These are phyloP conservation scores for Mechanitis messenoides DNA, from an alignment of 2,888 invertebrate genomes.

Conservation along the genomic window DNA sequence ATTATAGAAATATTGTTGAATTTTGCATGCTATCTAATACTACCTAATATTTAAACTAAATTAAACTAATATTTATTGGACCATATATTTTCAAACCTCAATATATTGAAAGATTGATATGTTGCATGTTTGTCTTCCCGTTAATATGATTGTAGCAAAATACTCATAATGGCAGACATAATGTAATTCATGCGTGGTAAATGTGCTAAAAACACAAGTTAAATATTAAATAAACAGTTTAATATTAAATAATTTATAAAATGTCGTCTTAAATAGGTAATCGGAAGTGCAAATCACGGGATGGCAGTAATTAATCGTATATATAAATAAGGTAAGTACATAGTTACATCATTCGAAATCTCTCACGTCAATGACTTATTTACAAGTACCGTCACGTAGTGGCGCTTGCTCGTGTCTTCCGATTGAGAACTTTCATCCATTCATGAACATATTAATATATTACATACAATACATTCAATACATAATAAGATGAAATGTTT, in stretches of 20 bases:
- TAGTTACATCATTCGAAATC: slow-evolving; percentile 30
- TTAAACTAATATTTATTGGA: too few relatives aligned
- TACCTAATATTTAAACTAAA: too few relatives aligned
- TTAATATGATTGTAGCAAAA: not conserved
- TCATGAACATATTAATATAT: slow-evolving; percentile 14
- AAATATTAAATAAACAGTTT: too few relatives aligned
- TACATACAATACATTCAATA: not conserved
- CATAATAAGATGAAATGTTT: not conserved
- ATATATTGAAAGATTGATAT: too few relatives aligned
- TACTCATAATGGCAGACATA: not conserved
- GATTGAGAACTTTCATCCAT: slow-evolving; percentile 30
- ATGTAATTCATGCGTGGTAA: not conserved
- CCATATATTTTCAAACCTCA: too few relatives aligned
- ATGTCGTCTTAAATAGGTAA: slow-evolving; percentile 17
- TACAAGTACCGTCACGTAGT: slow-evolving; percentile 26
- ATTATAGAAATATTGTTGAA: too few relatives aligned
- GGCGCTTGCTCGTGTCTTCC: slow-evolving; percentile 32
- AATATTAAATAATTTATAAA: slow-evolving; percentile 7
- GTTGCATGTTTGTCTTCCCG: not conserved
- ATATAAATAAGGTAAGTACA: slow-evolving; percentile 18
- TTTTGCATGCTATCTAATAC: too few relatives aligned
- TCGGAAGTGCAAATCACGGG: slow-evolving; percentile 16
- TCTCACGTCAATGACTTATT: slow-evolving; percentile 28
- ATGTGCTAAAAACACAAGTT: too few relatives aligned
- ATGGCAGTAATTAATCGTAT: slow-evolving; percentile 23